Base-by-base conservation (phyloP, 2,888 invertebrate genomes). In the Ernsta delagoae region DNA sequence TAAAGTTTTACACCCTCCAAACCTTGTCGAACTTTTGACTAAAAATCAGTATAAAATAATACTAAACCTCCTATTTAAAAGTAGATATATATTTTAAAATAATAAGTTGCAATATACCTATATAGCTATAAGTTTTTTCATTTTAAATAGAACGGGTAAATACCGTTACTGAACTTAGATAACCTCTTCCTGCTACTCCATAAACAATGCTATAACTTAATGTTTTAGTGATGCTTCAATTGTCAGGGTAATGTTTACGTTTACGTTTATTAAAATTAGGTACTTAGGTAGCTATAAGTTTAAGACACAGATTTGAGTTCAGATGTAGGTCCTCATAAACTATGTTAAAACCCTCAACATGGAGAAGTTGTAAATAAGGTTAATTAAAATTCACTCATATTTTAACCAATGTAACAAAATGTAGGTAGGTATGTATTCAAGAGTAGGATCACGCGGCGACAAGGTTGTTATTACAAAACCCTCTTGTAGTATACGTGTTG, bases 111-210 rank as follows among this genome's bases (percentile, higher is more conserved):
- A n/a, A n/a, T n/a, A n/a, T n/a, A n/a, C n/a, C n/a, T n/a, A n/a
- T n/a, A n/a, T n/a, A n/a, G n/a, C n/a, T n/a, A n/a, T n/a, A n/a
- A n/a, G n/a, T n/a, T n/a, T n/a, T n/a, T n/a, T n/a, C n/a, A n/a
- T n/a, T n/a, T n/a, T n/a, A n/a, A n/a, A n/a, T n/a, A n/a, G n/a
- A n/a, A n/a, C n/a, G n/a, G n/a, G n/a, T n/a, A n/a, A n/a, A n/a
- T n/a, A n/a, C n/a, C n/a, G n/a, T n/a, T n/a, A n/a, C n/a, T n/a
- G n/a, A 16, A 16, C 1, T 16, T 16, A 16, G 1, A 16, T 16
- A 77, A 81, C 82, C 80, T 80, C 82, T 83, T 78, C 77, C 79
- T 77, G 77, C 78, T 75, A 73, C 73, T 75, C 79, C 77, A 81
- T 83, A 82, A 85, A 83, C 82, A 82, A 75, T 72, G 72, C 70